Evolutionary conservation across 1,140 invertebrate genomes (phyloP).

Genomic region (Colletes latitarsis): DNA sequence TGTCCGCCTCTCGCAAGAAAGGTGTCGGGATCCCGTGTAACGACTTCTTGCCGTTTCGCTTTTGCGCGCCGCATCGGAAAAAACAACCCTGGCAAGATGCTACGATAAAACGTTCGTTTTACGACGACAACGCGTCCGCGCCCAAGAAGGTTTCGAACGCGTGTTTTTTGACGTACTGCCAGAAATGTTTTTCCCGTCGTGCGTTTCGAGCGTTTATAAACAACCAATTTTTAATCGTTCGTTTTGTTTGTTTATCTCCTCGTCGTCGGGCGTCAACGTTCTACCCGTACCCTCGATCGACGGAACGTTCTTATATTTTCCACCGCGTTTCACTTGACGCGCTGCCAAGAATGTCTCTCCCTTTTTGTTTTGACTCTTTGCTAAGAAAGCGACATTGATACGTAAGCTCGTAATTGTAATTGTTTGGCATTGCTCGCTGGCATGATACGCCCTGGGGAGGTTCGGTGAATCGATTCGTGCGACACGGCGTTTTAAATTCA

Average conservation of each 20-base stretch:
- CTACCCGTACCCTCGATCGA: neutral
- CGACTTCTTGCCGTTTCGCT: neutral
- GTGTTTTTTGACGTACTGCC: conserved; percentile 8
- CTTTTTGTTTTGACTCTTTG: neutral
- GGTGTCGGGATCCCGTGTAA: conserved; percentile 16
- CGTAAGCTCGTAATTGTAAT: conserved; percentile 48
- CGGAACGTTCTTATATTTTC: conserved; percentile 25
- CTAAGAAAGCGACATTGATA: conserved; percentile 19
- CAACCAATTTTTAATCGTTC: neutral
- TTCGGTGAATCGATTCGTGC: conserved; percentile 27
- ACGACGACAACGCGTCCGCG: neutral
- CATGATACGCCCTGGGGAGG: neutral
- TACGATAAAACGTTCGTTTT: conserved; percentile 22
- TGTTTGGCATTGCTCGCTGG: conserved; percentile 47
- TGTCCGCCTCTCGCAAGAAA: neutral
- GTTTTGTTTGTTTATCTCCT: conserved; percentile 20
- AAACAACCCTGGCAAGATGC: neutral
- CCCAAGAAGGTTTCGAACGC: neutral
- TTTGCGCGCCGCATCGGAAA: neutral
- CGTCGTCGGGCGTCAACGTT: neutral
- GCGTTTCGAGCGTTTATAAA: neutral
- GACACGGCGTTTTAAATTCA: conserved; percentile 11
- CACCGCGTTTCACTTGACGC: conserved; percentile 1
- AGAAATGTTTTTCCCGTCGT: neutral
- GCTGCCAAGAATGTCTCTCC: conserved; percentile 16